A percentile compares a stretch with the other conserved stretches of the same genome.
phyloP scores from a whole-genome alignment of 2,113 vertebrate species.

The Fukomys damarensis region DNA sequence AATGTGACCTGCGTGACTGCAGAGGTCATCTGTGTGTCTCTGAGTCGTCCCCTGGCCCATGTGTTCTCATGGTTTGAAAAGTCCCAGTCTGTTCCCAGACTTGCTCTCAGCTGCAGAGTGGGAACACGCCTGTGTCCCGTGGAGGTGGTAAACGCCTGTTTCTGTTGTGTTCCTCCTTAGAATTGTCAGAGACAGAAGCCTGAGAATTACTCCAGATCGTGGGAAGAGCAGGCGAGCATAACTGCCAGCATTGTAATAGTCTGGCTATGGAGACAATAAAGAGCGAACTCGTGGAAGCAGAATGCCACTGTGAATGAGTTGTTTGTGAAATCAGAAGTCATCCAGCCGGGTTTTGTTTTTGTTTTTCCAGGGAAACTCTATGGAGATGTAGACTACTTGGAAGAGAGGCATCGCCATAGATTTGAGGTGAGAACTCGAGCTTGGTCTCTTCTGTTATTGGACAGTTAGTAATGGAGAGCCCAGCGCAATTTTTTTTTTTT shows the following conservation, averaged over 20 bases:
- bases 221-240: not conserved
- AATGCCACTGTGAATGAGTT: not conserved
- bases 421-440: constrained; percentile 91
- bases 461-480: not conserved
- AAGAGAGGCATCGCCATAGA: constrained; percentile 96
- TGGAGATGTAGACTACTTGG: constrained; percentile 92
- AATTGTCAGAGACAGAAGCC: not conserved
- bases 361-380: constrained; percentile 92
- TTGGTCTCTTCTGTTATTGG: not conserved
- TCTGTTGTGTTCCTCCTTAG: not conserved
- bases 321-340: not conserved
- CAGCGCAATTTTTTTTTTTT: not conserved
- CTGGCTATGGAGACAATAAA: rapidly evolving
- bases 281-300: not conserved
- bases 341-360: not conserved
- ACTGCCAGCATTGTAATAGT: not conserved
- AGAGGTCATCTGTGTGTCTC: not conserved
- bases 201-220: not conserved
- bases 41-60: too few relatives aligned
- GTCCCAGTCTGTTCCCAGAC: not conserved
- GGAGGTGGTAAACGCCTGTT: not conserved
- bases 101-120: not conserved
- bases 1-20: not conserved
- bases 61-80: not conserved
- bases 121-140: not conserved